A percentile compares a stretch with the other conserved stretches of the same genome.
phyloP scores from a whole-genome alignment of 2,888 invertebrate genomes.

The Holacanthella duospinosa region DNA sequence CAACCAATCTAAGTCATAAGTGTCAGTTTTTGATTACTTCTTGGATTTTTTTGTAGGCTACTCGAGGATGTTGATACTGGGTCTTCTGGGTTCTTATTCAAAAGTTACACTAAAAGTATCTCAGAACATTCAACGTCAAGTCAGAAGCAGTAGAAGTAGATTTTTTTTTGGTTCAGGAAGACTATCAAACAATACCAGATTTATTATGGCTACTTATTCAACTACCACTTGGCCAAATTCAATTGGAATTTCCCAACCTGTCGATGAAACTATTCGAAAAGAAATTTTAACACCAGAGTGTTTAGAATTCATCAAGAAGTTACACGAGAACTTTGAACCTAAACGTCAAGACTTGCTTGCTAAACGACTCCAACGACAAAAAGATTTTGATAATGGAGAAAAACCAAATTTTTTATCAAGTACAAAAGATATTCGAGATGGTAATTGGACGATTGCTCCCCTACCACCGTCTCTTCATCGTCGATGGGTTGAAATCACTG shows the following conservation, averaged over 20 bases:
- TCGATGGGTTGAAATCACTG: slow-evolving; percentile 28
- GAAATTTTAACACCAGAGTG: slow-evolving; percentile 24
- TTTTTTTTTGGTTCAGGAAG: too few relatives aligned
- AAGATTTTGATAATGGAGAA: slow-evolving; percentile 21
- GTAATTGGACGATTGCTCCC: slow-evolving; percentile 20
- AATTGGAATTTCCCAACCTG: slow-evolving; percentile 12
- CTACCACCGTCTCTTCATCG: slow-evolving; percentile 20
- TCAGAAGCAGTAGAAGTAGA: too few relatives aligned
- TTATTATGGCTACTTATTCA: neutral
- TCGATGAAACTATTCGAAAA: slow-evolving; percentile 11
- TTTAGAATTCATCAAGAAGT: slow-evolving; percentile 23
- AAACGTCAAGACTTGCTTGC: slow-evolving; percentile 19
- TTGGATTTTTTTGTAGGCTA: neutral
- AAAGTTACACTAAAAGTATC: neutral
- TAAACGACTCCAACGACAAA: slow-evolving; percentile 16
- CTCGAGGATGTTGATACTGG: neutral
- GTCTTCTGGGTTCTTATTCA: neutral
- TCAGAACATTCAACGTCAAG: too few relatives aligned
- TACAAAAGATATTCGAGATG: slow-evolving; percentile 20
- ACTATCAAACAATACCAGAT: too few relatives aligned
- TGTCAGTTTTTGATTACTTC: neutral
- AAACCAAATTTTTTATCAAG: slow-evolving; percentile 20
- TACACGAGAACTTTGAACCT: slow-evolving; percentile 26
- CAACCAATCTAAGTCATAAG: too few relatives aligned
- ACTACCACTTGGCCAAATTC: neutral